Evolutionary conservation across 1,140 invertebrate genomes (phyloP).

Genomic region (Mycetomoellerius zeteki): DNA sequence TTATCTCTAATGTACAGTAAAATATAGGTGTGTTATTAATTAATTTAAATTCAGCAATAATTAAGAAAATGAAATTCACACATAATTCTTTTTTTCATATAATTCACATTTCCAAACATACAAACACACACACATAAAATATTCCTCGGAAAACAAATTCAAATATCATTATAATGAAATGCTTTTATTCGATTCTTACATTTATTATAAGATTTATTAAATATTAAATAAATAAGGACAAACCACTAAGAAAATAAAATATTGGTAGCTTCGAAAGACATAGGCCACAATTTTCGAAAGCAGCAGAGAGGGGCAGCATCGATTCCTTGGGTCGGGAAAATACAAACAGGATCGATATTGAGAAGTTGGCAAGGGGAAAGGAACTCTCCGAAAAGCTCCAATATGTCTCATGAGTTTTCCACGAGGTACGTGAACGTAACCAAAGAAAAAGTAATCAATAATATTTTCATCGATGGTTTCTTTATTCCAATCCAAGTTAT

Average conservation of each 20-base stretch:
- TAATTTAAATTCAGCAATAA: slow-evolving; percentile 2
- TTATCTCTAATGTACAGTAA: not conserved
- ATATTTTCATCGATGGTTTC: no score
- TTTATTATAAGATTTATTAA: not conserved
- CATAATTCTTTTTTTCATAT: not conserved
- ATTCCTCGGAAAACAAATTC: not conserved
- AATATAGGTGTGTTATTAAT: not conserved
- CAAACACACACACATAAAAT: not conserved
- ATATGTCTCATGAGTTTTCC: slow-evolving; percentile 70
- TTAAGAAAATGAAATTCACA: slow-evolving; percentile 3
- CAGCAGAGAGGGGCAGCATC: slow-evolving; percentile 63
- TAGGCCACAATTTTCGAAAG: slow-evolving; percentile 74
- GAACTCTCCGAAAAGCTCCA: slow-evolving; percentile 69
- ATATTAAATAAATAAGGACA: slow-evolving; percentile 53
- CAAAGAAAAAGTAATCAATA: no score
- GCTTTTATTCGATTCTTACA: not conserved
- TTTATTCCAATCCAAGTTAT: no score
- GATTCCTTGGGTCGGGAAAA: slow-evolving; percentile 77
- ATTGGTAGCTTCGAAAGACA: slow-evolving; percentile 63
- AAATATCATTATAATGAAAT: not conserved
- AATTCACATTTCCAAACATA: not conserved
- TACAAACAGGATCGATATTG: slow-evolving; percentile 75
- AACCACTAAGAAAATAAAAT: slow-evolving; percentile 70
- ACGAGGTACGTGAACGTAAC: slow-evolving; percentile 53
- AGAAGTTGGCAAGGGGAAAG: slow-evolving; percentile 67